Conservation (phyloP, 2,888 invertebrate genomes). For the Plebejus anna region DNA sequence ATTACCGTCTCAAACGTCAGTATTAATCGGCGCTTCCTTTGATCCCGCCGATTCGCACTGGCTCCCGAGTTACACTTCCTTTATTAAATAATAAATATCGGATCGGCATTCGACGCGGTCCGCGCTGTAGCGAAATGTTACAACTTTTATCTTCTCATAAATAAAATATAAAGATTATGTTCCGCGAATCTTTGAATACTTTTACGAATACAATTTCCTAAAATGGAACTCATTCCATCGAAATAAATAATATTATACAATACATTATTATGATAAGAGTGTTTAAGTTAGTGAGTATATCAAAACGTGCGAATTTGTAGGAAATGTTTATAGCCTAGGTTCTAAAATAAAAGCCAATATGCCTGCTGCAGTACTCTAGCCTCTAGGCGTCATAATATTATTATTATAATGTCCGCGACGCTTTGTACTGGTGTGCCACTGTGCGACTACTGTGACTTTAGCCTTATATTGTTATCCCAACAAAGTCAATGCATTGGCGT, state of each 20-base stretch:
- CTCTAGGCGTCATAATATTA: too few species aligned
- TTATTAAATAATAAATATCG: slow-evolving; percentile 26
- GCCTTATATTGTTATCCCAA: too few species aligned
- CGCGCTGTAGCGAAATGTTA: slow-evolving; percentile 3
- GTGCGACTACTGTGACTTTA: too few species aligned
- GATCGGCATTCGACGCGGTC: slow-evolving; percentile 18
- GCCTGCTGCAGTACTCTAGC: too few species aligned
- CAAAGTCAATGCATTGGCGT: too few species aligned
- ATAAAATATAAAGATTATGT: slow-evolving; percentile 8
- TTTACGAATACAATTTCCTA: neutral
- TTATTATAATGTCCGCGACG: too few species aligned
- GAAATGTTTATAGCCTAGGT: neutral
- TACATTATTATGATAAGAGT: neutral
- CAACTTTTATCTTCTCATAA: slow-evolving; percentile 10
- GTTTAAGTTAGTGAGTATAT: neutral
- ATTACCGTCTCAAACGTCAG: slow-evolving; percentile 27
- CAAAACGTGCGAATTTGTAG: too few species aligned
- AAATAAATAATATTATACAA: neutral
- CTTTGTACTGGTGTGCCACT: too few species aligned
- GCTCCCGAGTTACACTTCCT: slow-evolving; percentile 26
- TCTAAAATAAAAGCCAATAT: neutral
- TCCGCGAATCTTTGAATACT: neutral
- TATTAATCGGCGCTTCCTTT: slow-evolving; percentile 25
- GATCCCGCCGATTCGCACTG: slow-evolving; percentile 22
- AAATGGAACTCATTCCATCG: neutral